phyloP scores from a whole-genome alignment of 2,113 vertebrate genomes.

The Oxygymnocypris stewartii region DNA sequence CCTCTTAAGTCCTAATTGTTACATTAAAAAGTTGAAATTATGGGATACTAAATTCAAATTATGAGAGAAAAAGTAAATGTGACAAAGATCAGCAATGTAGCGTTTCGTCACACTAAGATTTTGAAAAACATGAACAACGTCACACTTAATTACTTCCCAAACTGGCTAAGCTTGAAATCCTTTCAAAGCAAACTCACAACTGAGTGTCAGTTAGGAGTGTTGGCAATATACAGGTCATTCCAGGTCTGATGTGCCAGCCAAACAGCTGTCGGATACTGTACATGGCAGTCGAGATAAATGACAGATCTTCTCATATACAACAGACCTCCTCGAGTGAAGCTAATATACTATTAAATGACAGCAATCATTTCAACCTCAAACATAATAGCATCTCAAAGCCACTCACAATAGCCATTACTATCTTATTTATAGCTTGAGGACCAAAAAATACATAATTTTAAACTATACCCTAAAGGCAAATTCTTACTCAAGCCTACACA shows the following conservation, averaged over 20 bases:
- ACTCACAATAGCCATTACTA: not conserved
- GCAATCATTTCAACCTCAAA: not conserved
- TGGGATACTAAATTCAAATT: not conserved
- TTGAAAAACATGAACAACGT: not conserved
- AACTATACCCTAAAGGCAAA: not conserved
- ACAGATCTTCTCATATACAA: not conserved
- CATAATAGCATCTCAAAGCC: not conserved
- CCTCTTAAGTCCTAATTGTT: not conserved
- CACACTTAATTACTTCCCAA: not conserved
- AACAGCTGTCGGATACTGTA: not conserved
- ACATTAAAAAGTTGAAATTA: not conserved
- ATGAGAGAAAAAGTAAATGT: not conserved
- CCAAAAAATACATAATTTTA: not conserved
- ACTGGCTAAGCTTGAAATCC: not conserved
- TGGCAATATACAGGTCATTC: not conserved
- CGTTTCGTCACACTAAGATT: not conserved
- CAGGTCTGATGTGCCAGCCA: not conserved
- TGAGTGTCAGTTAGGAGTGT: not conserved
- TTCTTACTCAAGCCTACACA: not conserved
- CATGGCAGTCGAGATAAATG: not conserved
- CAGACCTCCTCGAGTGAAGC: not conserved
- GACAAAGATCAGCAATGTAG: not conserved
- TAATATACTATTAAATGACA: not conserved
- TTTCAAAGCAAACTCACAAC: not conserved
- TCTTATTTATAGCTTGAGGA: not conserved